phyloP scores from a whole-genome alignment of 2,888 invertebrate species.

The Agonum fuliginosum region DNA sequence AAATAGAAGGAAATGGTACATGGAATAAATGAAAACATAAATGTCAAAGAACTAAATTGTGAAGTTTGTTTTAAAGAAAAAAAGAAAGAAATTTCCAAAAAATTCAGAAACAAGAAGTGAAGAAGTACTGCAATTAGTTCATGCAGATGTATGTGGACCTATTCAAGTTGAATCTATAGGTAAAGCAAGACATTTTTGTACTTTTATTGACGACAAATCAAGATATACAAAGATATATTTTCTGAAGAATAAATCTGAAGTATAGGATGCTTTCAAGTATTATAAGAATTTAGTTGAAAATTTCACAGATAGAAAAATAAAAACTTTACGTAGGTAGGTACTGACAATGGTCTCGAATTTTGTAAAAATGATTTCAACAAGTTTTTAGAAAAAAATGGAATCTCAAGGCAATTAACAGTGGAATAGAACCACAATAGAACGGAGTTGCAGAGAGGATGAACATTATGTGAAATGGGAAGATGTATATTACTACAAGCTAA shows the following conservation, averaged over 20 bases:
- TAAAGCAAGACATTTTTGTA: slow-evolving; percentile 25
- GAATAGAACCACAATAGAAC: slow-evolving; percentile 10
- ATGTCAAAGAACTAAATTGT: background rate
- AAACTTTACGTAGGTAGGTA: background rate
- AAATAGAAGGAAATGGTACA: background rate
- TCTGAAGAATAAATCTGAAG: slow-evolving; percentile 8
- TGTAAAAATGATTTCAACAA: background rate
- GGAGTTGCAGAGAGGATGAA: background rate
- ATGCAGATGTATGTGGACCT: background rate
- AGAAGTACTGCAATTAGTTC: background rate
- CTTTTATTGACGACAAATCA: slow-evolving; percentile 54
- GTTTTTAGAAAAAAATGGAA: slow-evolving; percentile 10
- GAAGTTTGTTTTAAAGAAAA: background rate
- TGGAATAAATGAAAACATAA: background rate
- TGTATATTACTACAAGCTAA: slow-evolving; percentile 1
- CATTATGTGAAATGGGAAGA: background rate
- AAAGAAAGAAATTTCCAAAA: background rate
- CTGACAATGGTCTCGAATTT: background rate
- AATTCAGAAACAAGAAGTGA: background rate
- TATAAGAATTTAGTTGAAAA: slow-evolving; percentile 2
- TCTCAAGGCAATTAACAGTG: slow-evolving; percentile 29
- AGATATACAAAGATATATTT: slow-evolving; percentile 52
- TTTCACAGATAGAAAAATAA: background rate
- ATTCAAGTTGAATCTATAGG: slow-evolving; percentile 29
- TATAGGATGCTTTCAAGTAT: slow-evolving; percentile 1